These are phyloP conservation scores for Halisarca cf. caerulea DNA, from an alignment of 37 sponge, comb jelly and placozoan genomes.

Conservation along the genomic window DNA sequence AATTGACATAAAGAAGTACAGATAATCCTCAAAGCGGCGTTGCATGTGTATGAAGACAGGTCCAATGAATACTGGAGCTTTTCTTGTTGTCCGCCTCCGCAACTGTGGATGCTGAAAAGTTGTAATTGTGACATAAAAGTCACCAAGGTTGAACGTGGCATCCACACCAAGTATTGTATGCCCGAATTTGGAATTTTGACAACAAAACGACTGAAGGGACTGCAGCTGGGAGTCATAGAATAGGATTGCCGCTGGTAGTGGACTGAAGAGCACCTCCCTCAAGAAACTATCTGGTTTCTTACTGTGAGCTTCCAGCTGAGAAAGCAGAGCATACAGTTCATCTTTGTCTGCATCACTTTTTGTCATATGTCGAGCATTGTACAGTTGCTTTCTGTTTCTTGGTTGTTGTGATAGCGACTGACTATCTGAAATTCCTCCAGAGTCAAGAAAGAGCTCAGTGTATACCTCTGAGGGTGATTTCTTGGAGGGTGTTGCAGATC, in stretches of 20 bases:
- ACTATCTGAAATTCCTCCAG: conserved; percentile 11
- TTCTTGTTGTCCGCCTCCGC: background rate
- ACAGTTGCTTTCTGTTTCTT: conserved; percentile 23
- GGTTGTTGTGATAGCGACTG: conserved; percentile 24
- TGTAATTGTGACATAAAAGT: conserved; percentile 36
- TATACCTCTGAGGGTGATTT: background rate
- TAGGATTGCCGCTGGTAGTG: conserved; percentile 30
- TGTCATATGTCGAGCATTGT: conserved; percentile 23
- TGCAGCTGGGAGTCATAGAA: conserved; percentile 2
- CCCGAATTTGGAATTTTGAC: conserved; percentile 3
- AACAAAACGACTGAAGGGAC: background rate
- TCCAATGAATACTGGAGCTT: conserved; percentile 34
- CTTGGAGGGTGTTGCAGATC: background rate
- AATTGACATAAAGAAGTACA: background rate
- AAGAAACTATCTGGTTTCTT: conserved; percentile 19
- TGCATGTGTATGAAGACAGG: conserved; percentile 50
- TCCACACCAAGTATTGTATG: conserved; percentile 23
- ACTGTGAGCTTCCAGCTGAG: conserved; percentile 8
- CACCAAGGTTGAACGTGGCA: conserved; percentile 41
- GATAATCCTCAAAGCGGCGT: conserved; percentile 42
- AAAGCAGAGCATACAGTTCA: conserved; percentile 27
- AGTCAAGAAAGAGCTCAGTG: background rate
- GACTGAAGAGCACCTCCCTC: conserved; percentile 10
- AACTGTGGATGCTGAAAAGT: conserved; percentile 4
- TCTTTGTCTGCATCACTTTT: background rate